Evolutionary conservation across 2,888 invertebrate species (phyloP).

Genomic region (Caenorhabditis virilis): DNA sequence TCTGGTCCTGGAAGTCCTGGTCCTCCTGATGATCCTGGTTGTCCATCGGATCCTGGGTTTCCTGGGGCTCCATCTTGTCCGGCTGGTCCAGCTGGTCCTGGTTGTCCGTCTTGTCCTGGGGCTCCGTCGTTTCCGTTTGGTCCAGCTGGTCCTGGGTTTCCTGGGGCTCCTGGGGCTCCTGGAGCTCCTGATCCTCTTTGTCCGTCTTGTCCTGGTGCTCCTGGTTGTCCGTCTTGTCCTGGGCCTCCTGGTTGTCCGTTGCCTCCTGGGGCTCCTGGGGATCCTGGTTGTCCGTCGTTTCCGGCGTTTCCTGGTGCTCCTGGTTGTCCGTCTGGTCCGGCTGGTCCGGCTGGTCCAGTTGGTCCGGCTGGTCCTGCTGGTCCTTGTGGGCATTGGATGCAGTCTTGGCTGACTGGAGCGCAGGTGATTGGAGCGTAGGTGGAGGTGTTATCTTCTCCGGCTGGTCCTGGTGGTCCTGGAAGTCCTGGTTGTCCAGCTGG

Average conservation of each 20-base stretch:
- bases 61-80: slow-evolving; percentile 35
- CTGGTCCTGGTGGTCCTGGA: slow-evolving; percentile 49
- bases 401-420: slow-evolving; percentile 47
- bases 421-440: slow-evolving; percentile 56
- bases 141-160: slow-evolving; percentile 51
- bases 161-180: slow-evolving; percentile 48
- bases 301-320: slow-evolving; percentile 49
- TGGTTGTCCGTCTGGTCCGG: slow-evolving; percentile 53
- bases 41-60: slow-evolving; percentile 37
- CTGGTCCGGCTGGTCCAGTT: slow-evolving; percentile 41
- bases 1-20: slow-evolving; percentile 46
- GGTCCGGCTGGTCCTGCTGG: slow-evolving; percentile 39
- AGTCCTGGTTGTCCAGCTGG: slow-evolving; percentile 44
- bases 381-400: slow-evolving; percentile 50
- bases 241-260: slow-evolving; percentile 53
- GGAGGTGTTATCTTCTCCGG: slow-evolving; percentile 51
- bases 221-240: slow-evolving; percentile 51
- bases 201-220: slow-evolving; percentile 50
- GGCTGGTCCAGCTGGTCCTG: slow-evolving; percentile 50
- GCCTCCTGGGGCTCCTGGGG: slow-evolving; percentile 53
- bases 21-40: slow-evolving; percentile 35
- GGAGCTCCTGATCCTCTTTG: slow-evolving; percentile 37
- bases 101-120: slow-evolving; percentile 43
- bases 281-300: slow-evolving; percentile 55
- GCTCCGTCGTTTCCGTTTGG: slow-evolving; percentile 41